Conservation (phyloP, 2,113 vertebrate species). For the Turnix velox region DNA sequence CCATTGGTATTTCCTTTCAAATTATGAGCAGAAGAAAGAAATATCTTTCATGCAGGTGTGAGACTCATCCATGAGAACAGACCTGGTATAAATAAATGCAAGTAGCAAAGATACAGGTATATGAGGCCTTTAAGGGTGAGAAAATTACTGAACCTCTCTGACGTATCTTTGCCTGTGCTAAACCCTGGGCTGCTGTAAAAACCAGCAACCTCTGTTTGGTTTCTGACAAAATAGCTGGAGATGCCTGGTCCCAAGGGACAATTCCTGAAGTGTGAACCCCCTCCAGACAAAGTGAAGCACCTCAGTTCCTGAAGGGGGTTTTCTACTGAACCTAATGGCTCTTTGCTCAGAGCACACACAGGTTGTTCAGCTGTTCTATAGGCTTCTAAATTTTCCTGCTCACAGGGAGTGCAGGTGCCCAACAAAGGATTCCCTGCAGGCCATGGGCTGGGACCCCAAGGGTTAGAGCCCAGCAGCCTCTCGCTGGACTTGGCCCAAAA, state of each 20-base stretch:
- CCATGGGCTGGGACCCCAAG: not conserved
- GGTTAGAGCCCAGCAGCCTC: not conserved
- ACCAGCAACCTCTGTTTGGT: not conserved
- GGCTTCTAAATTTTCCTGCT: not conserved
- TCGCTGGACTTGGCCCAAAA: not conserved
- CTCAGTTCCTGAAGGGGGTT: not conserved
- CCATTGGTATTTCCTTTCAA: not conserved
- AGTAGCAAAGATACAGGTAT: not conserved
- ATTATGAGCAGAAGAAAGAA: not conserved
- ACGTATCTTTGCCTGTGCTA: not conserved
- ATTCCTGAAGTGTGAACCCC: not conserved
- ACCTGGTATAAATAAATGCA: not conserved
- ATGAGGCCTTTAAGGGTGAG: not conserved
- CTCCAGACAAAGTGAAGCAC: not conserved
- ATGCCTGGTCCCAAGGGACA: not conserved
- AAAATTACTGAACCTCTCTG: not conserved
- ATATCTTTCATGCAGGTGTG: not conserved
- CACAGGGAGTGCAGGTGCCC: not conserved
- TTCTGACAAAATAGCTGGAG: not conserved
- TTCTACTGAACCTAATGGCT: not conserved
- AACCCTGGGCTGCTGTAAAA: not conserved
- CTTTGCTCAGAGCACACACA: constrained; percentile 1
- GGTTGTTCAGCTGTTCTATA: not conserved
- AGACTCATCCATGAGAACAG: not conserved
- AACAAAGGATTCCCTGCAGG: not conserved